phyloP scores from a whole-genome alignment of 53 echinoderm and acorn worm genomes.

The Mesocentrotus franciscanus region DNA sequence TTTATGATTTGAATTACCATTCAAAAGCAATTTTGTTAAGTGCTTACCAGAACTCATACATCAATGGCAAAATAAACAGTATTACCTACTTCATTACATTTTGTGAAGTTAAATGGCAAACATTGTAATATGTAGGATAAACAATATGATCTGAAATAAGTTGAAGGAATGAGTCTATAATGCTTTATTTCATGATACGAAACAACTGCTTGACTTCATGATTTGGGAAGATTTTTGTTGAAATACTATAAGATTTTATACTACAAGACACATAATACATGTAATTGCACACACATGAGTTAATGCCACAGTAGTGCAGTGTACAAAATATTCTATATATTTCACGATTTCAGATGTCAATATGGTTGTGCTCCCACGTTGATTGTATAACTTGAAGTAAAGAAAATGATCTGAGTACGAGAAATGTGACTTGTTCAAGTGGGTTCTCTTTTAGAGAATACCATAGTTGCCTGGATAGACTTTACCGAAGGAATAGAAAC shows the following conservation, averaged over 20 bases:
- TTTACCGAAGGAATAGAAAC: background rate
- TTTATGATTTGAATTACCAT: background rate
- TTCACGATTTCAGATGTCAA: too few relatives aligned
- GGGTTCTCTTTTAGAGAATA: too few relatives aligned
- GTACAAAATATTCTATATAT: too few relatives aligned
- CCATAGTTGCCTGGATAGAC: background rate
- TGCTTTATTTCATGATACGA: background rate
- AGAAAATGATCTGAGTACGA: too few relatives aligned
- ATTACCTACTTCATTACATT: background rate
- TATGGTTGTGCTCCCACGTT: too few relatives aligned
- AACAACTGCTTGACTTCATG: background rate
- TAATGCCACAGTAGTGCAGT: too few relatives aligned
- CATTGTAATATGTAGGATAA: background rate
- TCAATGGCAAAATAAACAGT: background rate
- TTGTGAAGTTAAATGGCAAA: background rate
- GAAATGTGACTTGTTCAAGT: too few relatives aligned
- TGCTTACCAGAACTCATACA: background rate
- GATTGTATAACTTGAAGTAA: too few relatives aligned
- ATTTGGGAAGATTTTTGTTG: background rate
- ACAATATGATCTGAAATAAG: background rate
- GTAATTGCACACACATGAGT: too few relatives aligned
- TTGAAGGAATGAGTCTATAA: background rate
- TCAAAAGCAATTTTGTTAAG: slow-evolving; percentile 30
- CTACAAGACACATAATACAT: too few relatives aligned
- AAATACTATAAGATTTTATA: too few relatives aligned